Base-by-base conservation (phyloP, 2,797 vertebrate species). In the Glyptemys insculpta region DNA sequence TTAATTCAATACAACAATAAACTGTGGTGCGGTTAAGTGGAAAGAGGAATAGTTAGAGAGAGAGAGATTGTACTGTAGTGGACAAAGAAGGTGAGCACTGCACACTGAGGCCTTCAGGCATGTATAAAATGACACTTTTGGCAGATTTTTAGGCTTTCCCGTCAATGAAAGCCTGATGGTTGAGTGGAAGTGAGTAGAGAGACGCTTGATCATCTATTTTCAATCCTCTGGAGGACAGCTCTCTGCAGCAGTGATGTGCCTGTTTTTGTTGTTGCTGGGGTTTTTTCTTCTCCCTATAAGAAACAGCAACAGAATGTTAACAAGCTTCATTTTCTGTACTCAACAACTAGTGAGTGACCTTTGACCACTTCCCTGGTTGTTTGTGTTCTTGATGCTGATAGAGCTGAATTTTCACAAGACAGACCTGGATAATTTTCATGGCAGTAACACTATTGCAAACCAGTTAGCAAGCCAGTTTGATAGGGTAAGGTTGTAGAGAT, bases 241-340 rank as follows among this genome's bases (percentile, higher is more conserved):
- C 80, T 92, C 92, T 0, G 41, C 82, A 96, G 91, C 91, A 89
- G 74, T 44, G 83, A 88, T 79, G 56, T 90, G 1, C 65, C 10
- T 72, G n/a, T 72, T 72, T 72, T 72, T 72, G 65, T 72, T 72
- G n/a, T 72, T 37, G 65, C 21, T 41, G 10, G 19, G 8, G 23
- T 6, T 37, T 41, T 41, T 6, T 18, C 91, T 81, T 16, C 54
- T 90, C 49, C 83, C 19, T 92, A 31, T 88, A 95, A 96, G 94
- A 89, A 94, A 52, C 93, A 89, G 91, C 89, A 92, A 91, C 95
- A 94, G 96, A 97, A 97, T 97, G 96, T 95, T 97, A 97, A 97
- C 96, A 97, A 96, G 97, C 90, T 96, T 97, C 84, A 92, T 97
- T 97, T 97, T 97, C 94, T 15, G 0, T 94, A 95, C 87, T 85